Percentiles rank a stretch among this genome's conserved stretches.
Conservation (phyloP, 2,797 vertebrate species). For the Lepidocolaptes lacrymiger region DNA sequence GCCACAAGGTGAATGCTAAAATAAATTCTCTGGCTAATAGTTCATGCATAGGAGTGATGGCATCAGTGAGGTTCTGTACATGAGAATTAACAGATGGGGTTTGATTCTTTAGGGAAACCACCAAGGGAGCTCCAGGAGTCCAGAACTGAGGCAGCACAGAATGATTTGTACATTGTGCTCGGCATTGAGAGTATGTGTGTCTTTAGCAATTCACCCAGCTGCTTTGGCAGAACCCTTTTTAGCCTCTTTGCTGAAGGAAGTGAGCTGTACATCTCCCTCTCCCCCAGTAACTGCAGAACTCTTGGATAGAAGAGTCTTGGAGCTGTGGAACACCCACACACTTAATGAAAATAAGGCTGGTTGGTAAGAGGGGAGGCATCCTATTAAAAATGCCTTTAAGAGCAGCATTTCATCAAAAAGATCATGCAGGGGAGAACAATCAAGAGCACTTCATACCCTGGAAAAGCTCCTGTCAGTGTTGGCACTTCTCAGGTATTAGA, state of each 20-base stretch:
- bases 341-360: neutral
- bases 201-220: neutral
- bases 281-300: neutral
- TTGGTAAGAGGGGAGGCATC: neutral
- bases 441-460: neutral
- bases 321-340: neutral
- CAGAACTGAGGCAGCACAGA: neutral
- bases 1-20: neutral
- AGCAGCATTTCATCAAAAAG: neutral
- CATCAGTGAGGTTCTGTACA: neutral
- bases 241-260: neutral
- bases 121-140: neutral
- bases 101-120: neutral
- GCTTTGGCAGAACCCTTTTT: neutral
- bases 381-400: neutral
- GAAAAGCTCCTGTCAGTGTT: neutral
- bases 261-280: neutral
- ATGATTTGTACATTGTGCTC: neutral
- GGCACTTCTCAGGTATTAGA: neutral
- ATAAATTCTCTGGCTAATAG: neutral
- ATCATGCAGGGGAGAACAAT: neutral
- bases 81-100: neutral
- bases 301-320: neutral
- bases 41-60: neutral
- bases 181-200: neutral